phyloP scores from a whole-genome alignment of 2,797 vertebrate species.

The Paedocypris micromegethes region DNA sequence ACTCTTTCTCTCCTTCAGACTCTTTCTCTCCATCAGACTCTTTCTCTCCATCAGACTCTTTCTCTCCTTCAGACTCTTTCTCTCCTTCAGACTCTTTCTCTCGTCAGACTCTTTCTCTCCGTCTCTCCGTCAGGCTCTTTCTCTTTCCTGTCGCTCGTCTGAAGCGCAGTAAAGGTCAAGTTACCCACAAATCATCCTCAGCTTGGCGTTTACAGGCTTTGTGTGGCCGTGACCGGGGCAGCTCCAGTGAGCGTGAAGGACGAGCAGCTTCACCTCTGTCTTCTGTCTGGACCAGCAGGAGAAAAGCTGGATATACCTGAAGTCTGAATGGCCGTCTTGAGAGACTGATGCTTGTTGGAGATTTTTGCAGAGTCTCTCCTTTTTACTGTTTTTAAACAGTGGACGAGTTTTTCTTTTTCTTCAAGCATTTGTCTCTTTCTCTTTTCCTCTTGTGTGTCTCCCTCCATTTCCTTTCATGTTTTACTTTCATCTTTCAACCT shows the following conservation, averaged over 20 bases:
- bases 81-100: neutral
- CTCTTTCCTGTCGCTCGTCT: neutral
- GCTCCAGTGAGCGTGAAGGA: constrained; percentile 27
- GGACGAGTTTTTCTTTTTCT: neutral
- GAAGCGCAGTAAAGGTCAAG: constrained; percentile 44
- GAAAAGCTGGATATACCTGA: neutral
- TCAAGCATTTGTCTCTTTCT: neutral
- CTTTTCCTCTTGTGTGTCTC: neutral
- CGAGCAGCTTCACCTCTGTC: constrained; percentile 18
- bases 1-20: no score
- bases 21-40: no score
- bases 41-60: no score
- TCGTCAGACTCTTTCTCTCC: constrained; percentile 5
- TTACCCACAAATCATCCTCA: constrained; percentile 29
- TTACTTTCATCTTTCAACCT: no score
- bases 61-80: no score
- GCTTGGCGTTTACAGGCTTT: constrained; percentile 31
- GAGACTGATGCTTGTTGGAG: no score
- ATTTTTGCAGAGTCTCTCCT: no score
- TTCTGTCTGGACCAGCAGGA: neutral
- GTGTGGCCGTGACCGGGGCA: constrained; percentile 33
- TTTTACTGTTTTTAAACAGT: neutral
- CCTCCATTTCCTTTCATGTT: neutral
- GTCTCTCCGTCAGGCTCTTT: constrained; percentile 3
- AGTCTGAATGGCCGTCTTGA: no score